Percentiles rank a stretch among this genome's conserved stretches.
Evolutionary conservation across 2,888 invertebrate species (phyloP).

Genomic region (Resseliella maxima): DNA sequence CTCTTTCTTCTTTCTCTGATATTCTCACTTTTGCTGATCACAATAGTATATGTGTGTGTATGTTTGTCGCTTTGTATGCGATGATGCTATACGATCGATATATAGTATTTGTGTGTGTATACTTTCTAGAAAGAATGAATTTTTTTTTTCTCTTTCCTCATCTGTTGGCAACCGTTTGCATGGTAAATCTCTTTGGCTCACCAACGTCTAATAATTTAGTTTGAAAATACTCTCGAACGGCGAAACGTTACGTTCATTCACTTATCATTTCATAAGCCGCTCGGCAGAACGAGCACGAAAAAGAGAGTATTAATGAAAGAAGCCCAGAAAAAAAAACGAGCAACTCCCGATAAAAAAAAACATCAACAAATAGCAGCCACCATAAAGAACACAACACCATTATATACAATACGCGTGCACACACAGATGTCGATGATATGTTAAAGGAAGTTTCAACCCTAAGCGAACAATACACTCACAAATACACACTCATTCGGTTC

Average conservation of each 20-base stretch:
- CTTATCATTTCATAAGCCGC: conserved; percentile 51
- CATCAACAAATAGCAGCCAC: conserved; percentile 45
- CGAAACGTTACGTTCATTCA: conserved; percentile 9
- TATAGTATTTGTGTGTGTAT: neutral
- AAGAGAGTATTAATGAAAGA: conserved; percentile 38
- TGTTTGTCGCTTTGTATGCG: neutral
- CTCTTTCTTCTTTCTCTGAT: neutral
- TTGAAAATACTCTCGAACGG: neutral
- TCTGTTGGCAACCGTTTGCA: neutral
- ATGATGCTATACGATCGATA: neutral
- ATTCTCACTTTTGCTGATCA: neutral
- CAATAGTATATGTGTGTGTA: neutral
- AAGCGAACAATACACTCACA: conserved; percentile 3
- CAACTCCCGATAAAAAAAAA: conserved; percentile 33
- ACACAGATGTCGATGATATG: conserved; percentile 39
- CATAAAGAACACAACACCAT: conserved; percentile 36
- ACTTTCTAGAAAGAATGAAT: neutral
- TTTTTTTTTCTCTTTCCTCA: neutral
- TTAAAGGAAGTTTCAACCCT: conserved; percentile 46
- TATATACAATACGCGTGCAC: conserved; percentile 51
- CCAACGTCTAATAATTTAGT: neutral
- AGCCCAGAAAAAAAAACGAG: neutral
- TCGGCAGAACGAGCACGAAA: conserved; percentile 13
- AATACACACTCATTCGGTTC: neutral
- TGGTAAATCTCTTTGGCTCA: neutral